Evolutionary conservation across 2,888 invertebrate genomes (phyloP).

Genomic region (Drosophila rellima): DNA sequence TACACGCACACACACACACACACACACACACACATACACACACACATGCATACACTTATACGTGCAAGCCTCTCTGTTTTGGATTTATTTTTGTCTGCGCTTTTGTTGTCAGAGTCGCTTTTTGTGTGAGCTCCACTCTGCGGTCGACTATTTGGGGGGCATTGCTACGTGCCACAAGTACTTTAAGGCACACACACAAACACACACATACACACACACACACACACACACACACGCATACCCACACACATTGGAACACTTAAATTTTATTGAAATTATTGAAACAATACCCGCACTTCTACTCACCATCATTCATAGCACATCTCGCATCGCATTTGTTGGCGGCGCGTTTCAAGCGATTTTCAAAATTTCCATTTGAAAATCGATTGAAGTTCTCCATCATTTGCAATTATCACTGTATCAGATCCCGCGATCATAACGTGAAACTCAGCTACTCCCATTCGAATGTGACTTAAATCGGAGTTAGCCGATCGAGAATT

Average conservation of each 20-base stretch:
- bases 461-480: neutral
- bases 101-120: conserved; percentile 30
- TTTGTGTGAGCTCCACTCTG: conserved; percentile 37
- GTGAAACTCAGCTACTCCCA: neutral
- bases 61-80: conserved; percentile 30
- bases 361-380: conserved; percentile 6
- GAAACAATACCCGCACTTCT: conserved; percentile 56
- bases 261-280: conserved; percentile 61
- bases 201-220: conserved; percentile 5
- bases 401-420: neutral
- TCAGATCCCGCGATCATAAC: neutral
- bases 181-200: conserved; percentile 26
- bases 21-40: neutral
- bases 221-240: neutral
- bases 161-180: conserved; percentile 47
- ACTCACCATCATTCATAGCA: conserved; percentile 21
- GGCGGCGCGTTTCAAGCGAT: conserved; percentile 3
- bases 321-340: conserved; percentile 12
- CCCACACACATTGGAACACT: conserved; percentile 40
- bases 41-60: conserved; percentile 2
- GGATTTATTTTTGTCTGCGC: conserved; percentile 57
- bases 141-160: conserved; percentile 42
- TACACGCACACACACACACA: conserved; percentile 24
- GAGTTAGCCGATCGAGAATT: neutral
- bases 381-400: conserved; percentile 6